phyloP scores from a whole-genome alignment of 2,888 invertebrate genomes.

The Dorcus hopei region DNA sequence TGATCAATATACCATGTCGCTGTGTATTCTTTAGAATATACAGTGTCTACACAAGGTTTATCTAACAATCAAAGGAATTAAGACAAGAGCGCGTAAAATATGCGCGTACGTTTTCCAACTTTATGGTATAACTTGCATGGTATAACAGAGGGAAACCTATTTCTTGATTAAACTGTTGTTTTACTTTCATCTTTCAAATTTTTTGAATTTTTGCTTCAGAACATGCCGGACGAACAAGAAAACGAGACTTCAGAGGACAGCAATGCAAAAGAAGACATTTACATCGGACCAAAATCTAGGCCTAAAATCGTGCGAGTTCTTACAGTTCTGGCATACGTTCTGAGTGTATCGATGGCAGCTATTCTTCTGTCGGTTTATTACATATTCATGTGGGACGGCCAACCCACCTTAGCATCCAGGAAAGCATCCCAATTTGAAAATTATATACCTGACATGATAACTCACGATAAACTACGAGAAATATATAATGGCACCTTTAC shows the following conservation, averaged over 20 bases:
- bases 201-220: not conserved
- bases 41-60: too few species aligned
- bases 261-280: constrained; percentile 11
- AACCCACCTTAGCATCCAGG: constrained; percentile 47
- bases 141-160: too few species aligned
- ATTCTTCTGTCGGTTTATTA: constrained; percentile 79
- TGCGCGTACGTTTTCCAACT: too few species aligned
- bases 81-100: too few species aligned
- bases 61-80: too few species aligned
- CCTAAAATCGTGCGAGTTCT: constrained; percentile 59
- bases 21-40: too few species aligned
- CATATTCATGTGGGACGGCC: constrained; percentile 77
- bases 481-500: too few species aligned
- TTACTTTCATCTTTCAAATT: not conserved
- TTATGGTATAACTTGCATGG: too few species aligned
- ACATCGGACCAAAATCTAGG: constrained; percentile 34
- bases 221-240: constrained; percentile 12
- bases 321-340: constrained; percentile 76
- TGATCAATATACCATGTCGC: too few species aligned
- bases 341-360: constrained; percentile 83
- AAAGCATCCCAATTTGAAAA: constrained; percentile 18
- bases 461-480: too few species aligned
- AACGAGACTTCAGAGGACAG: constrained; percentile 1
- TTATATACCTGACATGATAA: too few species aligned
- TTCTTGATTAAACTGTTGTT: too few species aligned